Base-by-base conservation (phyloP, 2,113 vertebrate genomes). In the zebrafish (Danio rerio) region DNA sequence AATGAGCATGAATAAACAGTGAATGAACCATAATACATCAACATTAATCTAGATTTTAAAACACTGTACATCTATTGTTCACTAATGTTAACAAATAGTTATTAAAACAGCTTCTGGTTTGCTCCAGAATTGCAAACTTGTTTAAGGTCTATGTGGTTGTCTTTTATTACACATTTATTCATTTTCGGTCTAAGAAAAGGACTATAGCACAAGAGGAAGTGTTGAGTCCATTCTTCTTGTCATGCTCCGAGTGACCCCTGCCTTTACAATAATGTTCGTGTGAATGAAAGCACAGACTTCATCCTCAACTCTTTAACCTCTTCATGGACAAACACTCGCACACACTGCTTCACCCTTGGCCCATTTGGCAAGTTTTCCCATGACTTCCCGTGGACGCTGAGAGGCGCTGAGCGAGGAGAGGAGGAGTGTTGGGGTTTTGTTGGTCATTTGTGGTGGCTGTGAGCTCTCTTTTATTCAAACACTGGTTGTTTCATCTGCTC, bases 301-400 rank as follows among this genome's bases (percentile, higher is more conserved):
- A 43, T 16, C 3, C 11, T 73, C 40, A 75, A 58, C 16, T 47
- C 31, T 61, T 42, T 53, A 18, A 31, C 31, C 55, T 53, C 16
- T 68, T 55, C 42, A 58, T 49, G 40, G 70, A 42, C 21, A 56
- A 49, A 77, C n/a, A 16, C 42, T 55, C 47, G 5, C 1, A 74
- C 68, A 63, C 18, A 52, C 65, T 76, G 70, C 13, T 11, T 61
- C 63, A 73, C 83, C 71, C 43, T 69, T 80, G 11, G 31, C 62
- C 61, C 49, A 74, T 61, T 80, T 81, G 68, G 59, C 55, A 56
- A 61, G 16, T 8, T 76, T 84, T 70, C 76, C 76, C 75, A 74
- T 61, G 70, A 69, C 69, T 84, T 73, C 56, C 72, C 3, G 13
- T 69, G 10, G 49, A 45, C 66, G 43, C 13, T 42, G 55, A 16